Percentiles rank a stretch among this genome's conserved stretches.
These are phyloP conservation scores for Mobula birostris DNA, from an alignment of 2,113 vertebrate genomes.

Conservation along the genomic window DNA sequence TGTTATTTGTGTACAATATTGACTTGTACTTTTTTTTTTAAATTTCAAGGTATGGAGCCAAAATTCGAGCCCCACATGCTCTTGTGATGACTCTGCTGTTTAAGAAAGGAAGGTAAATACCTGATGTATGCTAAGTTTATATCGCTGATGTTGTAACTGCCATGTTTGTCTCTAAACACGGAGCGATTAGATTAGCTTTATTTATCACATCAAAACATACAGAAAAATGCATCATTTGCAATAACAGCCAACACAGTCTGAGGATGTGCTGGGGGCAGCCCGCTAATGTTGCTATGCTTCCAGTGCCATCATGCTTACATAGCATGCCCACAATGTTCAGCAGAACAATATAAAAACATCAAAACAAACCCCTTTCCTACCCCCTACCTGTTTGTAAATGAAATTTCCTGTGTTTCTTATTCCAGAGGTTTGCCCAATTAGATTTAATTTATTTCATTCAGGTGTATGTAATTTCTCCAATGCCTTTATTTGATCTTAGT, in stretches of 20 bases:
- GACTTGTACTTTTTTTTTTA: not conserved
- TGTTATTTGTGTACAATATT: not conserved
- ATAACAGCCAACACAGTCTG: no score
- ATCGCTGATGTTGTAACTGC: not conserved
- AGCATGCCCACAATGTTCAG: no score
- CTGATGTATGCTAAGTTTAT: not conserved
- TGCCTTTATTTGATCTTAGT: not conserved
- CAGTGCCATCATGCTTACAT: no score
- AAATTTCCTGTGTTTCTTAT: not conserved
- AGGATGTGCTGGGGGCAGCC: no score
- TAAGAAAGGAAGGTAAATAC: constrained; percentile 75
- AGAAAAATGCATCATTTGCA: no score
- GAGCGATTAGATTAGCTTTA: not conserved
- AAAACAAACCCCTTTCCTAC: no score
- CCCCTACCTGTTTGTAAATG: not conserved
- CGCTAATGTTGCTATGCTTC: no score
- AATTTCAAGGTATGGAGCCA: constrained; percentile 77
- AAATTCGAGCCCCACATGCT: constrained; percentile 87
- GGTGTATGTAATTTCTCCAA: not conserved
- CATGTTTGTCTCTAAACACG: not conserved
- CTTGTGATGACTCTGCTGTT: constrained; percentile 98
- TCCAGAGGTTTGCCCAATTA: not conserved
- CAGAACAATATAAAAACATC: no score
- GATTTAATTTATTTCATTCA: not conserved
- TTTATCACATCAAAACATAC: no score